phyloP scores from a whole-genome alignment of 2,888 invertebrate genomes.

The Pharmacophagus antenor region DNA sequence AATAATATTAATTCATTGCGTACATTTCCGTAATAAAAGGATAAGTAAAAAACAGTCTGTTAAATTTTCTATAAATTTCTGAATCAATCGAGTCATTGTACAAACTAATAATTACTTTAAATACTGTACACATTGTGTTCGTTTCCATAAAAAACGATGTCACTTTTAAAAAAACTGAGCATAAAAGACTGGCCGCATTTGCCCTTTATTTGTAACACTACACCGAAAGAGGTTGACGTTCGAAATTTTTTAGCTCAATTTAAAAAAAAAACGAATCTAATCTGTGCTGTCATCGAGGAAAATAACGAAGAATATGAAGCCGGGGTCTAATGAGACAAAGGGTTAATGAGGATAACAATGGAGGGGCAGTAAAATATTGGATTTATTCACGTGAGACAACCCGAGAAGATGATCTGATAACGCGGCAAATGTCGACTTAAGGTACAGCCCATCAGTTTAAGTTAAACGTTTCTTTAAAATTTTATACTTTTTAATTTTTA shows the following conservation, averaged over 20 bases:
- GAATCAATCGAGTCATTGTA: too few species aligned
- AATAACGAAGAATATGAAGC: slow-evolving; percentile 72
- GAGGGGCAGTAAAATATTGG: slow-evolving; percentile 72
- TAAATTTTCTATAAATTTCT: too few species aligned
- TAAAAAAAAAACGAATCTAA: slow-evolving; percentile 57
- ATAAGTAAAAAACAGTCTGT: too few species aligned
- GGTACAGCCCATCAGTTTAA: slow-evolving; percentile 42
- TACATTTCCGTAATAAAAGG: too few species aligned
- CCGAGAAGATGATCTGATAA: slow-evolving; percentile 69
- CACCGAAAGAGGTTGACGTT: slow-evolving; percentile 44
- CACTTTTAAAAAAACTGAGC: slow-evolving; percentile 43
- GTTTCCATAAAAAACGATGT: slow-evolving; percentile 34
- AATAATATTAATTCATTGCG: too few species aligned
- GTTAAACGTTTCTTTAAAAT: slow-evolving; percentile 4
- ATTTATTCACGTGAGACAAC: slow-evolving; percentile 72
- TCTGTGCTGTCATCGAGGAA: slow-evolving; percentile 71
- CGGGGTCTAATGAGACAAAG: slow-evolving; percentile 77
- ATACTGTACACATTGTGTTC: slow-evolving; percentile 38
- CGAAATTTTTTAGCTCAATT: slow-evolving; percentile 36
- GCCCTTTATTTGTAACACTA: slow-evolving; percentile 45
- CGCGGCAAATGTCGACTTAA: slow-evolving; percentile 61
- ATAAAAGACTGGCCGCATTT: slow-evolving; percentile 40
- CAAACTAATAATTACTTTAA: too few species aligned
- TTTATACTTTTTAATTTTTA: neutral
- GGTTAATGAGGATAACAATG: slow-evolving; percentile 79